phyloP scores from a whole-genome alignment of 2,797 vertebrate species.

The Schizopygopsis pylzovi region DNA sequence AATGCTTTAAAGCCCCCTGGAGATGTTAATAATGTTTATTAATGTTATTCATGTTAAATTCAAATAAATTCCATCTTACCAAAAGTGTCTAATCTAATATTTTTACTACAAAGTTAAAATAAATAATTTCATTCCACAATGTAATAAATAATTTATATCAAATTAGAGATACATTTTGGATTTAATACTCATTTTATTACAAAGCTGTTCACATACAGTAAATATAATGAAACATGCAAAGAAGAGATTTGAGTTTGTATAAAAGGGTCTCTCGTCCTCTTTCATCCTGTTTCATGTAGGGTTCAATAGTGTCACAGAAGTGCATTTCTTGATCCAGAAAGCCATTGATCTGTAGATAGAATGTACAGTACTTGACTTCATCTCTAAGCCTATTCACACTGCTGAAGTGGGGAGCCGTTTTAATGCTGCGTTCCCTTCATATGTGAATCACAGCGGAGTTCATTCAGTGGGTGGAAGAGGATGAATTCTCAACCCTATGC shows the following conservation, averaged over 20 bases:
- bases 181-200: neutral
- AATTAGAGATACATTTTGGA: neutral
- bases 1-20: neutral
- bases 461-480: neutral
- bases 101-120: too few species aligned
- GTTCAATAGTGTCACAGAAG: neutral
- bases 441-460: neutral
- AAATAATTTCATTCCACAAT: too few species aligned
- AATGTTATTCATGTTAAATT: neutral
- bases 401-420: neutral
- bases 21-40: neutral
- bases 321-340: neutral
- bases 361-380: neutral
- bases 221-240: neutral
- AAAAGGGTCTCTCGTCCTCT: neutral
- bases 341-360: neutral
- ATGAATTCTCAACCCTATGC: neutral
- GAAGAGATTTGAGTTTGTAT: neutral
- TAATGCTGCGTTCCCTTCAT: neutral
- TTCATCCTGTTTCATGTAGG: too few species aligned
- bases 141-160: neutral
- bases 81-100: too few species aligned
- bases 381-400: constrained; percentile 12
- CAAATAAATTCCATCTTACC: neutral
- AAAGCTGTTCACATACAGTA: neutral